These are phyloP conservation scores for Drosophila pullipes DNA, from an alignment of 2,888 invertebrate genomes.

Conservation along the genomic window DNA sequence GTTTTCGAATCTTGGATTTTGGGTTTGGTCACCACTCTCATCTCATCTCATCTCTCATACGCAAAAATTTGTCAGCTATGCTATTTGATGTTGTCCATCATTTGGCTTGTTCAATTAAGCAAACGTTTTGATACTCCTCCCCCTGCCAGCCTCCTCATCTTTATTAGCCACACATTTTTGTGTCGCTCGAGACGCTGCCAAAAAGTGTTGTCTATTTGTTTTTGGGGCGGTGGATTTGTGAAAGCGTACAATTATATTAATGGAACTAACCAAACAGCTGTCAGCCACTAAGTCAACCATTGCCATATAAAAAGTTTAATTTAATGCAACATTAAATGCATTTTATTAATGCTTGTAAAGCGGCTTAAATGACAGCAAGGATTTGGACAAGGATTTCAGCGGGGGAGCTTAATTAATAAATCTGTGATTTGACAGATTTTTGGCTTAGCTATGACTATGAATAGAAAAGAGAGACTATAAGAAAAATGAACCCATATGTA, in stretches of 20 bases:
- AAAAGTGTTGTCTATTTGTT: slow-evolving; percentile 42
- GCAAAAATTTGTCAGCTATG: slow-evolving; percentile 70
- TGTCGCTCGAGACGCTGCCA: slow-evolving; percentile 45
- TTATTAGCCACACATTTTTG: slow-evolving; percentile 37
- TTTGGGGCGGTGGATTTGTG: slow-evolving; percentile 68
- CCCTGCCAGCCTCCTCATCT: not conserved
- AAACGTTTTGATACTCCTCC: slow-evolving; percentile 24
- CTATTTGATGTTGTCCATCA: slow-evolving; percentile 22
- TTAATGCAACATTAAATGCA: slow-evolving; percentile 36
- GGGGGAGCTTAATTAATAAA: not conserved
- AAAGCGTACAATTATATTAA: slow-evolving; percentile 84
- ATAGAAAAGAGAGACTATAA: not conserved
- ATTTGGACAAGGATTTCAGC: not conserved
- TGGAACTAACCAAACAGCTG: slow-evolving; percentile 68
- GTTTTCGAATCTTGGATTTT: slow-evolving; percentile 17
- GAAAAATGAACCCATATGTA: not conserved
- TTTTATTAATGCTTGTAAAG: slow-evolving; percentile 30
- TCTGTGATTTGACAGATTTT: not conserved
- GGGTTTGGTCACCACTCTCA: slow-evolving; percentile 25
- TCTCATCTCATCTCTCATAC: slow-evolving; percentile 51
- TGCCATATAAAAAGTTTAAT: slow-evolving; percentile 60
- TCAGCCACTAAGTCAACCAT: slow-evolving; percentile 34
- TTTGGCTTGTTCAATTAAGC: slow-evolving; percentile 65
- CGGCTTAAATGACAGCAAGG: slow-evolving; percentile 3
- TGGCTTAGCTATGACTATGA: not conserved